These are phyloP conservation scores for Piscicola geometra DNA, from an alignment of 2,888 invertebrate genomes.

Conservation along the genomic window DNA sequence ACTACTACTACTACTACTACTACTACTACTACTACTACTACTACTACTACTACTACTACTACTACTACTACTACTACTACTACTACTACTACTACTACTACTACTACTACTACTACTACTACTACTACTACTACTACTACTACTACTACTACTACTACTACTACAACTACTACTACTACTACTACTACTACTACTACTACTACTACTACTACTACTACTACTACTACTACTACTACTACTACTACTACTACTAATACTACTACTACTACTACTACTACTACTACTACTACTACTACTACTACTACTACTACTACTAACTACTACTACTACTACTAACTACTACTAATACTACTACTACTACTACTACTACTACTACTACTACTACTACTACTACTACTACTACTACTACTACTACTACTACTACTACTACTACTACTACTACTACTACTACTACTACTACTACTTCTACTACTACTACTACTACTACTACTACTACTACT, in stretches of 20 bases:
- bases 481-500: conserved; percentile 23
- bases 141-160: conserved; percentile 27
- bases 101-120: conserved; percentile 20
- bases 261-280: conserved; percentile 27
- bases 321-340: conserved; percentile 23
- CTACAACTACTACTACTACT: conserved; percentile 18
- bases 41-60: conserved; percentile 25
- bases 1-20: conserved; percentile 24
- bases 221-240: conserved; percentile 21
- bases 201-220: conserved; percentile 24
- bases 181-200: conserved; percentile 24
- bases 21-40: conserved; percentile 15
- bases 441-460: conserved; percentile 22
- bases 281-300: conserved; percentile 22
- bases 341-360: conserved; percentile 30
- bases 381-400: conserved; percentile 25
- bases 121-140: conserved; percentile 27
- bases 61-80: conserved; percentile 5
- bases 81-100: conserved; percentile 13
- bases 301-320: conserved; percentile 34
- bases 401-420: conserved; percentile 23
- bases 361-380: conserved; percentile 27
- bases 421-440: conserved; percentile 26
- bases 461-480: conserved; percentile 20
- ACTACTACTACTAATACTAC: conserved; percentile 24